These are phyloP conservation scores for Microcaecilia unicolor DNA, from an alignment of 2,797 vertebrate genomes.

Conservation along the genomic window DNA sequence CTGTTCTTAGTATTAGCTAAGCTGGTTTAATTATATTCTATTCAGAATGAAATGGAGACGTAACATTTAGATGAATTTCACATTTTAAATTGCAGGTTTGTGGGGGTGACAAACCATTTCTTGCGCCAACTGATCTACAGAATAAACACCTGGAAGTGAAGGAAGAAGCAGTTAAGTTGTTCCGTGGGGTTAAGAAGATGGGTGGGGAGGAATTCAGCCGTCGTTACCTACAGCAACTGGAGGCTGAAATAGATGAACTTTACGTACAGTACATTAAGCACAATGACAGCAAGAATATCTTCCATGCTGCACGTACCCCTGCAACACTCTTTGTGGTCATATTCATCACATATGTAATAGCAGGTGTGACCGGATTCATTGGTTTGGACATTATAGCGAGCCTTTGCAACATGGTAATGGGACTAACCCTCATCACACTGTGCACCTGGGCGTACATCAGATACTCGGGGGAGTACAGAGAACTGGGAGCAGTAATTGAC, in stretches of 20 bases:
- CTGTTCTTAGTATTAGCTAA: no score
- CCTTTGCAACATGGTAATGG: slow-evolving; percentile 96
- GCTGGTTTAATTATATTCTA: no score
- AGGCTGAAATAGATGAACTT: slow-evolving; percentile 86
- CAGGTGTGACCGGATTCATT: slow-evolving; percentile 90
- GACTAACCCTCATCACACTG: slow-evolving; percentile 91
- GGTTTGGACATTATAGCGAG: slow-evolving; percentile 96
- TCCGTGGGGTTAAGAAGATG: slow-evolving; percentile 94
- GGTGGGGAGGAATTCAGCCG: slow-evolving; percentile 96
- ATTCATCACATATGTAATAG: slow-evolving; percentile 91
- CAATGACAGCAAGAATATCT: slow-evolving; percentile 99
- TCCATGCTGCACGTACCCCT: slow-evolving; percentile 92
- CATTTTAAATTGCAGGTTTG: slow-evolving; percentile 60
- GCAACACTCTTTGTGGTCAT: slow-evolving; percentile 98
- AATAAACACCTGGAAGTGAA: slow-evolving; percentile 67
- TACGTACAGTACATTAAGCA: slow-evolving; percentile 98
- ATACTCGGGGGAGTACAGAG: slow-evolving; percentile 94
- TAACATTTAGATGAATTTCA: background rate
- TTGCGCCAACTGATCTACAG: slow-evolving; percentile 88
- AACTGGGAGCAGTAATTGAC: slow-evolving; percentile 93
- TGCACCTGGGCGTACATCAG: slow-evolving; percentile 98
- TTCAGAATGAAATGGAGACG: no score
- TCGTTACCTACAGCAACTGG: slow-evolving; percentile 90
- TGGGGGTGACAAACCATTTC: slow-evolving; percentile 88
- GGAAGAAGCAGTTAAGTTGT: slow-evolving; percentile 83